These are phyloP conservation scores for Macroteleia sp. DNA, from an alignment of 2,888 invertebrate genomes.

Conservation along the genomic window DNA sequence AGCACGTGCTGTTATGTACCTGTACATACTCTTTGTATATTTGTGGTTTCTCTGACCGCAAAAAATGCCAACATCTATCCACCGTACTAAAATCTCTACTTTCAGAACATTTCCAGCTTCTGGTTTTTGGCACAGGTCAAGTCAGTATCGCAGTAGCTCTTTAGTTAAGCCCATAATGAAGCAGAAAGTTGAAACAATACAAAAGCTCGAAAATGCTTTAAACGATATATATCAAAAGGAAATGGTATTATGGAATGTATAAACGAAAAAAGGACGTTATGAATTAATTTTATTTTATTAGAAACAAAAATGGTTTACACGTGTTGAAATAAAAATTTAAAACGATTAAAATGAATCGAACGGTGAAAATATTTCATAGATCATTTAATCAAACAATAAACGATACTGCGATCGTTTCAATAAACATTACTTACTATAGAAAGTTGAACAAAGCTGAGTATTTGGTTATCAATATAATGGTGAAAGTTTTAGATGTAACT, in stretches of 20 bases:
- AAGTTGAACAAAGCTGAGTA: too few relatives aligned
- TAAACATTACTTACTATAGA: too few relatives aligned
- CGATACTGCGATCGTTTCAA: too few relatives aligned
- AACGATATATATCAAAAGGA: constrained; percentile 41
- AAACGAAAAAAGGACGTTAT: too few relatives aligned
- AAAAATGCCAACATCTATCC: constrained; percentile 69
- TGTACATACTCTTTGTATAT: constrained; percentile 72
- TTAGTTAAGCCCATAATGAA: constrained; percentile 57
- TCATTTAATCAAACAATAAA: too few relatives aligned
- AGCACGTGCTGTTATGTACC: constrained; percentile 37
- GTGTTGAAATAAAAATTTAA: too few relatives aligned
- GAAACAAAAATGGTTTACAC: too few relatives aligned
- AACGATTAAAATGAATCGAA: too few relatives aligned
- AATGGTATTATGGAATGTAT: constrained; percentile 36
- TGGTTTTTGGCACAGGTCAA: constrained; percentile 52
- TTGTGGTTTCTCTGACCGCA: constrained; percentile 75
- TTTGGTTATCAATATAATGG: too few relatives aligned
- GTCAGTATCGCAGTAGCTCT: constrained; percentile 24
- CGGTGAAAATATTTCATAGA: too few relatives aligned
- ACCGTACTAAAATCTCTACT: constrained; percentile 33
- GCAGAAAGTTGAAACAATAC: constrained; percentile 43
- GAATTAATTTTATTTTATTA: too few relatives aligned
- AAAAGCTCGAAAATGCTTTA: constrained; percentile 41
- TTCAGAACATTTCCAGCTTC: constrained; percentile 46
- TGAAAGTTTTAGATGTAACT: too few relatives aligned